Conservation (phyloP, 2,113 vertebrate species). For the Ptyas mucosa region DNA sequence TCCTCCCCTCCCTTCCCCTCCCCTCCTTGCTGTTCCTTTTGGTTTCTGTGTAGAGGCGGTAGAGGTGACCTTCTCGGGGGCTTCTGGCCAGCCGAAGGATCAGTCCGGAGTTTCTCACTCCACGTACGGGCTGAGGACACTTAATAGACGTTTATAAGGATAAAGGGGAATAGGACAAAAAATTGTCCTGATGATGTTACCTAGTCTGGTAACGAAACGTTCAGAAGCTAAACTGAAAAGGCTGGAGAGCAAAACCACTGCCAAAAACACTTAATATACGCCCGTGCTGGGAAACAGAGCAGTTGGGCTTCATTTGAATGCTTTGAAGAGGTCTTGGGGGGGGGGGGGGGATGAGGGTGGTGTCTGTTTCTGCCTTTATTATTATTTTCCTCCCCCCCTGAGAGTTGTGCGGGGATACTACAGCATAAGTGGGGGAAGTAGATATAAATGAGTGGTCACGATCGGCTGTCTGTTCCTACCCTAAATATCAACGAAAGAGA, state of each 20-base stretch:
- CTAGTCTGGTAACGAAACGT: too few relatives aligned
- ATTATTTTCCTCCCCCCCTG: too few relatives aligned
- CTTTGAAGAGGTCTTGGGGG: background rate
- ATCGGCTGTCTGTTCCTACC: too few relatives aligned
- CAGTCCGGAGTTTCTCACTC: background rate
- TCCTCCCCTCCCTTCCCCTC: background rate
- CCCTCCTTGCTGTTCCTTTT: background rate
- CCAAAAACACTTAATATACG: too few relatives aligned
- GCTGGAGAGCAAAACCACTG: too few relatives aligned
- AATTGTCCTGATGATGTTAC: too few relatives aligned
- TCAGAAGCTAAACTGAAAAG: too few relatives aligned
- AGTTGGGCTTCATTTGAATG: background rate
- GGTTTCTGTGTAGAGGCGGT: background rate
- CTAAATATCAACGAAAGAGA: background rate
- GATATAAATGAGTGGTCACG: background rate
- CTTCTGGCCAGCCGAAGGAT: background rate
- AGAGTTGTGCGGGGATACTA: background rate
- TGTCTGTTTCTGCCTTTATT: background rate
- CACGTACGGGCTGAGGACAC: background rate
- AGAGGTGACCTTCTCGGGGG: background rate
- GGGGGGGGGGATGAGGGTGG: too few relatives aligned
- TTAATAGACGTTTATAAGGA: too few relatives aligned
- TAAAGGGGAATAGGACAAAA: too few relatives aligned
- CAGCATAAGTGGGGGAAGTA: background rate
- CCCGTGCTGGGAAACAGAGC: background rate